A percentile compares a stretch with the other conserved stretches of the same genome.
These are phyloP conservation scores for Chelon labrosus DNA, from an alignment of 2,797 vertebrate genomes.

Conservation along the genomic window DNA sequence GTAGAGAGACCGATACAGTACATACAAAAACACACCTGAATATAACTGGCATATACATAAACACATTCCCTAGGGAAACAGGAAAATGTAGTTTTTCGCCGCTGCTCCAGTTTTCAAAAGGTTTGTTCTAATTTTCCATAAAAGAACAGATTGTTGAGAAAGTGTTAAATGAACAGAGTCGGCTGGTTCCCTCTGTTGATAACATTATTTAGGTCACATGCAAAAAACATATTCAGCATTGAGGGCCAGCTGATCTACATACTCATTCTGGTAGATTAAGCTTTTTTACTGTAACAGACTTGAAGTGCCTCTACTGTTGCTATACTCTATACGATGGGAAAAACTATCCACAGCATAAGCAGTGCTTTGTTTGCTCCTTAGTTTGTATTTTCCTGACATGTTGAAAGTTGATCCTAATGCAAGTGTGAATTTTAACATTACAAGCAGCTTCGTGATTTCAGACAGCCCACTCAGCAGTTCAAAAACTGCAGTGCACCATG, in stretches of 20 bases:
- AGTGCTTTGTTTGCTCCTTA: too few relatives aligned
- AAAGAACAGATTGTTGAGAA: constrained; percentile 22
- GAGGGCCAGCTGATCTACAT: not conserved
- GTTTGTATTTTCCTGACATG: not conserved
- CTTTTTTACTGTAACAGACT: not conserved
- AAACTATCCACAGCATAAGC: not conserved
- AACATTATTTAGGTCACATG: constrained; percentile 31
- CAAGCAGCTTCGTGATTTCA: constrained; percentile 15
- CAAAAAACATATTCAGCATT: constrained; percentile 12
- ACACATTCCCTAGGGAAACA: too few relatives aligned
- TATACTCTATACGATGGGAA: not conserved
- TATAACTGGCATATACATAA: not conserved
- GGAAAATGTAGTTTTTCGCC: not conserved
- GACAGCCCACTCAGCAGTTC: not conserved
- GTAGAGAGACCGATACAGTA: too few relatives aligned
- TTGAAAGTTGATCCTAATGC: constrained; percentile 16
- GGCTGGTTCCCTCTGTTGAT: constrained; percentile 9
- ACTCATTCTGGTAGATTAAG: not conserved
- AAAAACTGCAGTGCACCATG: constrained; percentile 28
- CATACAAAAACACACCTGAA: not conserved
- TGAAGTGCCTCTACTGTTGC: not conserved
- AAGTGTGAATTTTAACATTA: constrained; percentile 12
- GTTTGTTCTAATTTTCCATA: constrained; percentile 47
- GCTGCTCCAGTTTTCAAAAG: constrained; percentile 44
- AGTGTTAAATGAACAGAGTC: constrained; percentile 39